Evolutionary conservation across 2,797 vertebrate genomes (phyloP).

Genomic region (Chaunax sp.): DNA sequence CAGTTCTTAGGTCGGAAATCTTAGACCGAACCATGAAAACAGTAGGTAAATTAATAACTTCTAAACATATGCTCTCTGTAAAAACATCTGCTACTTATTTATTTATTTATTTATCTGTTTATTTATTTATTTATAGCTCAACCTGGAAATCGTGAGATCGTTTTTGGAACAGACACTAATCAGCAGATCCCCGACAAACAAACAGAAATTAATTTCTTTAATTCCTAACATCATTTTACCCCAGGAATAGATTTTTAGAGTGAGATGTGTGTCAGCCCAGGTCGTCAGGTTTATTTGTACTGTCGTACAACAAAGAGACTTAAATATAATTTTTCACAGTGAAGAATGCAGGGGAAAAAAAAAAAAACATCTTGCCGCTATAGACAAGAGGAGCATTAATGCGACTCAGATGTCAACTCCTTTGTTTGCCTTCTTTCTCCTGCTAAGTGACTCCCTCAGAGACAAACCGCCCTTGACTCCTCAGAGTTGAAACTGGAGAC

Average conservation of each 20-base stretch:
- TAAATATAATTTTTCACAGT: slow-evolving; percentile 30
- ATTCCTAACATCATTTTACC: not conserved
- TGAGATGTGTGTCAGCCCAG: not conserved
- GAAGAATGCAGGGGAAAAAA: slow-evolving; percentile 40
- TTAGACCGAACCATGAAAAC: not conserved
- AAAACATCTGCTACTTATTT: not conserved
- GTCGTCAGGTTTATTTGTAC: slow-evolving; percentile 9
- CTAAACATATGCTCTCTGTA: too few relatives aligned
- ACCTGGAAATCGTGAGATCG: not conserved
- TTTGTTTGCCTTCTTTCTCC: slow-evolving; percentile 48
- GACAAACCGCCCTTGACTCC: slow-evolving; percentile 18
- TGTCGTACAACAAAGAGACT: slow-evolving; percentile 4
- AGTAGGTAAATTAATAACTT: not conserved
- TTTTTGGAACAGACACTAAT: not conserved
- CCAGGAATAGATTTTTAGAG: not conserved
- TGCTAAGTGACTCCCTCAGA: slow-evolving; percentile 31
- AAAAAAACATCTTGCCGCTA: slow-evolving; percentile 31
- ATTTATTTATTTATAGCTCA: not conserved
- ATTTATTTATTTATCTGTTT: not conserved
- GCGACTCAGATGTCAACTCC: slow-evolving; percentile 69
- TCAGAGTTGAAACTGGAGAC: not conserved
- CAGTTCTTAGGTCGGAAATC: slow-evolving; percentile 10
- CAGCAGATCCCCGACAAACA: not conserved
- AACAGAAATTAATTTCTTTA: not conserved
- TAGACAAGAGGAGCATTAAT: slow-evolving; percentile 65